phyloP scores from a whole-genome alignment of 2,797 vertebrate species.

The Oryzias sinensis region DNA sequence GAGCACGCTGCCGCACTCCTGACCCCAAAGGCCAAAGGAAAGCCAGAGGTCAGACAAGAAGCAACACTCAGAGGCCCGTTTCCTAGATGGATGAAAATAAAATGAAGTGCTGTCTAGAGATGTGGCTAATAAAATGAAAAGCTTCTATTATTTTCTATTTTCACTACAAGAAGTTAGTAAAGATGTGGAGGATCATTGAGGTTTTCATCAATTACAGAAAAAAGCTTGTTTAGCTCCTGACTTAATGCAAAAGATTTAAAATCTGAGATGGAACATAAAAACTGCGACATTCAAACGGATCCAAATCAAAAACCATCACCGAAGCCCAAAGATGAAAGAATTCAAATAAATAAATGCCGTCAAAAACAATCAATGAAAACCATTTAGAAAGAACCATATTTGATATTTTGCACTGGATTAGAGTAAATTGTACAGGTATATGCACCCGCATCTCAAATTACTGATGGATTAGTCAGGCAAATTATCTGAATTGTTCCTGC shows the following conservation, averaged over 20 bases:
- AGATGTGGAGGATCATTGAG: neutral
- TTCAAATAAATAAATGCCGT: neutral
- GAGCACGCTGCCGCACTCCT: constrained; percentile 37
- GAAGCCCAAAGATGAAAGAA: neutral
- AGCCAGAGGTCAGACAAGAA: constrained; percentile 40
- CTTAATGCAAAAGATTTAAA: neutral
- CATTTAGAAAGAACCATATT: neutral
- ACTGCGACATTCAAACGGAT: too few species aligned
- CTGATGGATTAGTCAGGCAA: neutral
- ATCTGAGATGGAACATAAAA: too few species aligned
- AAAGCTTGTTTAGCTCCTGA: constrained; percentile 1
- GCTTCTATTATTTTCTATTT: neutral
- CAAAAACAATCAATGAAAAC: neutral
- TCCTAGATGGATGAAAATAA: constrained; percentile 25
- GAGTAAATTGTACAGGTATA: too few species aligned
- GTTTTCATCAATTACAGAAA: constrained; percentile 11
- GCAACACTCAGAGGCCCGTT: constrained; percentile 29
- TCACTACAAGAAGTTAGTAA: neutral
- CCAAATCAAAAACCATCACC: too few species aligned
- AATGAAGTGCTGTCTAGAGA: constrained; percentile 4
- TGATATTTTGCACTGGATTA: too few species aligned
- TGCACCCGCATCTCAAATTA: neutral
- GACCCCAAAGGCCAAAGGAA: constrained; percentile 35
- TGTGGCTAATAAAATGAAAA: neutral
- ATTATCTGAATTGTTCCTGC: neutral